A percentile compares a stretch with the other conserved stretches of the same genome.
Conservation (phyloP, 2,888 invertebrate species). For the Torymus texanus region DNA sequence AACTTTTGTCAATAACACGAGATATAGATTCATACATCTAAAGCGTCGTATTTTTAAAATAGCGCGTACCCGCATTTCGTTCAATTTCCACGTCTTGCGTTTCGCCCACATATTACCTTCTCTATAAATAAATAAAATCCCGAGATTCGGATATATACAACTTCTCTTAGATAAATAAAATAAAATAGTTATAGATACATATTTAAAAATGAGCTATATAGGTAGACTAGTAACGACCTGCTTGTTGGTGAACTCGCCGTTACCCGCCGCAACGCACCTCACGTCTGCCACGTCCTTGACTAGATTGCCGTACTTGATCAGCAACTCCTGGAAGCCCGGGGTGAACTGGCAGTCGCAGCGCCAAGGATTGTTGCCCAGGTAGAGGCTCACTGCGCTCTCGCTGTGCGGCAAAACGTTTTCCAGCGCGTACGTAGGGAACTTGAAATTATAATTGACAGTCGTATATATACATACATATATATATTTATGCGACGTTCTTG, state of each 20-base stretch:
- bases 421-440: conserved; percentile 88
- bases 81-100: too few relatives aligned
- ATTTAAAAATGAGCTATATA: conserved; percentile 4
- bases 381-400: conserved; percentile 82
- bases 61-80: too few relatives aligned
- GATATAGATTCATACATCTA: too few relatives aligned
- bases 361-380: conserved; percentile 88
- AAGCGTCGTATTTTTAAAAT: too few relatives aligned
- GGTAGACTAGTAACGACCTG: conserved; percentile 75
- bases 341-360: conserved; percentile 88
- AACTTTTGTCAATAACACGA: too few relatives aligned
- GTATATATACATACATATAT: conserved; percentile 31
- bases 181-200: neutral
- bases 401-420: conserved; percentile 87
- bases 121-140: too few relatives aligned
- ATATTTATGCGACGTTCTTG: conserved; percentile 5
- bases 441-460: conserved; percentile 18
- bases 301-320: conserved; percentile 80
- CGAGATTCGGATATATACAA: too few relatives aligned
- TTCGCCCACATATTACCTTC: too few relatives aligned
- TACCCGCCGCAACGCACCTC: conserved; percentile 80
- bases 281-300: conserved; percentile 84
- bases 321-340: conserved; percentile 80
- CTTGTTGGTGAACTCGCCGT: conserved; percentile 80
- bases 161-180: too few relatives aligned